These are phyloP conservation scores for Eupsilia transversa DNA, from an alignment of 2,888 invertebrate species.

Conservation along the genomic window DNA sequence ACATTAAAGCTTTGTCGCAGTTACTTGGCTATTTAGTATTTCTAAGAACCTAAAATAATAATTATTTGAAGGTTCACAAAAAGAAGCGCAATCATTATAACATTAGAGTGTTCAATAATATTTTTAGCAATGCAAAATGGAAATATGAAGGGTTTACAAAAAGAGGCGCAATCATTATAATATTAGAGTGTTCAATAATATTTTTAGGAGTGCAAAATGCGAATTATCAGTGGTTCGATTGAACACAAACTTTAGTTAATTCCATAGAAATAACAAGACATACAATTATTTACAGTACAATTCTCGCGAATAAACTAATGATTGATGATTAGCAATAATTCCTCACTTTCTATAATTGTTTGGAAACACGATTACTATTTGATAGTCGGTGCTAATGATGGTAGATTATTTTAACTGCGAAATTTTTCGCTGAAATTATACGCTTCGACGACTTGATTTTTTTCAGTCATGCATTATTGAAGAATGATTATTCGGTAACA, in stretches of 20 bases:
- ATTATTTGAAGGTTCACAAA: background rate
- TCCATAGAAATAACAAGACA: background rate
- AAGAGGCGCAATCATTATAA: too few species aligned
- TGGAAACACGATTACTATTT: constrained; percentile 49
- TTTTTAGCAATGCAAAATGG: too few species aligned
- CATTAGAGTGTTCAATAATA: too few species aligned
- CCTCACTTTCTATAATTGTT: constrained; percentile 65
- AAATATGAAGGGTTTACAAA: too few species aligned
- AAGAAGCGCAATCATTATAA: background rate
- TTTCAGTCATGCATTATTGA: background rate
- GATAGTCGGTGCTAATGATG: constrained; percentile 32
- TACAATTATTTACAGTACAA: constrained; percentile 1
- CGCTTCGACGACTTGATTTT: constrained; percentile 24
- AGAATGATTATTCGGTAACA: background rate
- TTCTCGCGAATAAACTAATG: constrained; percentile 23
- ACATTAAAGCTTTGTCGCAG: background rate
- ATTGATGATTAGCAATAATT: constrained; percentile 32
- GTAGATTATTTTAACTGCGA: constrained; percentile 40
- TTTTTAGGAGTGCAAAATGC: background rate
- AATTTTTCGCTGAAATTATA: constrained; percentile 41
- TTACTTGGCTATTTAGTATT: background rate
- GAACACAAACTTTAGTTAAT: background rate
- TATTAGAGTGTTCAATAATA: background rate
- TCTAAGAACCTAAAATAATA: background rate
- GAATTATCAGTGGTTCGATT: background rate